A percentile compares a stretch with the other conserved stretches of the same genome.
Evolutionary conservation across 2,797 vertebrate species (phyloP).

Genomic region (Ctenopoma multispine): DNA sequence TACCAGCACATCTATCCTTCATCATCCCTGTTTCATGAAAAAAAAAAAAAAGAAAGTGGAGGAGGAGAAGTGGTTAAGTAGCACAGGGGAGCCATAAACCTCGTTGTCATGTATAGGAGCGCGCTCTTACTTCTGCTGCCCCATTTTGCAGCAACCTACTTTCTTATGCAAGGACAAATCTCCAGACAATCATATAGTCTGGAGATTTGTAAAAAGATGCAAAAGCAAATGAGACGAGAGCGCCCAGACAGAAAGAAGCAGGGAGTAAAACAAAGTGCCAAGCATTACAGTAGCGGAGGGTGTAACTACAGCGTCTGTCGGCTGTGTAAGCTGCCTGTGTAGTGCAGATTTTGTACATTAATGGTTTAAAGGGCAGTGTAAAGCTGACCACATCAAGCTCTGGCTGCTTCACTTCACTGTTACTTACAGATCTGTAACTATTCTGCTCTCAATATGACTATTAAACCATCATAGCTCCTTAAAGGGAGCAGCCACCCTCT

Average conservation of each 20-base stretch:
- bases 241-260: conserved; percentile 46
- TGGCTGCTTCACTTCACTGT: conserved; percentile 61
- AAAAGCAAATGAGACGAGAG: conserved; percentile 35
- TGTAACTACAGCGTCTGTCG: conserved; percentile 57
- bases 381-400: conserved; percentile 82
- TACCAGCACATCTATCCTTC: conserved; percentile 78
- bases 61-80: conserved; percentile 75
- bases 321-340: conserved; percentile 49
- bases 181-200: conserved; percentile 28
- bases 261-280: conserved; percentile 57
- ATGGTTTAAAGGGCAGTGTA: conserved; percentile 74
- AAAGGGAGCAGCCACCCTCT: conserved; percentile 73
- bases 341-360: conserved; percentile 68
- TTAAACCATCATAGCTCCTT: conserved; percentile 86
- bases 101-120: conserved; percentile 59
- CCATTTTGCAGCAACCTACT: conserved; percentile 67
- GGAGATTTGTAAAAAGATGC: conserved; percentile 4
- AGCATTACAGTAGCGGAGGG: conserved; percentile 58
- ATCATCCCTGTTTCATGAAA: conserved; percentile 74
- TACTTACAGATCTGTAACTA: conserved; percentile 80
- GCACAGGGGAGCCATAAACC: conserved; percentile 80
- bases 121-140: conserved; percentile 56
- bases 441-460: conserved; percentile 82
- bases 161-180: conserved; percentile 63
- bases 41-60: conserved; percentile 52